phyloP scores from a whole-genome alignment of 1,140 invertebrate genomes.

The Protaetia brevitarsis region DNA sequence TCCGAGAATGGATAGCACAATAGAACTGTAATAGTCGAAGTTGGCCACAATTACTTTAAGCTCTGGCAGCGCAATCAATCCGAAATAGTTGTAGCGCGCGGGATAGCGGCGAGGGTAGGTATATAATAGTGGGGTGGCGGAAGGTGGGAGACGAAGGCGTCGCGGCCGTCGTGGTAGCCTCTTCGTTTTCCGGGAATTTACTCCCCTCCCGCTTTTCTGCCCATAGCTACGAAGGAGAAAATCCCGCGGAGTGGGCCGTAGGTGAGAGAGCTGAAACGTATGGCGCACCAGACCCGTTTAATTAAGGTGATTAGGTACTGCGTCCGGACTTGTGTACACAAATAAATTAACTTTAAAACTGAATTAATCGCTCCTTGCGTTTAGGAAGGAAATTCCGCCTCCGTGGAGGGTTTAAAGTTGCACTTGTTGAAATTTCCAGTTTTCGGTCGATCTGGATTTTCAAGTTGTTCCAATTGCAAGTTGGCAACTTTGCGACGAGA shows the following conservation, averaged over 20 bases:
- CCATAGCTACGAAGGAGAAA: conserved; percentile 1
- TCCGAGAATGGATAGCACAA: conserved; percentile 32
- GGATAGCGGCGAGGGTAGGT: neutral
- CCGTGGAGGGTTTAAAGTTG: conserved; percentile 37
- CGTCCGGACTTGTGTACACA: conserved; percentile 44
- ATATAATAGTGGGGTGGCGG: no score
- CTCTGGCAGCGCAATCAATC: conserved; percentile 28
- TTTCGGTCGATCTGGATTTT: no score
- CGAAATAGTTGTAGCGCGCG: conserved; percentile 20
- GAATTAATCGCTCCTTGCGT: conserved; percentile 49
- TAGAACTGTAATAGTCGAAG: conserved; percentile 35
- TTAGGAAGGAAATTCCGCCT: conserved; percentile 43
- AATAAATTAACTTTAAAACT: conserved; percentile 50
- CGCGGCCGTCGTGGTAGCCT: neutral
- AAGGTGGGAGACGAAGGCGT: neutral
- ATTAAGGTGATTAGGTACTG: conserved; percentile 48
- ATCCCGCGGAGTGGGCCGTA: conserved; percentile 22
- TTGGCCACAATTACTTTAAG: conserved; percentile 35
- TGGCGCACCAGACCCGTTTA: conserved; percentile 38
- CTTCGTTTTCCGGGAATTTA: neutral
- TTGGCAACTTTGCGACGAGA: no score
- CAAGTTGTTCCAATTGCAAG: no score
- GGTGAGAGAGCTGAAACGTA: conserved; percentile 13
- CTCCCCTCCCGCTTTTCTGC: neutral
- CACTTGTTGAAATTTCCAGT: conserved; percentile 45